phyloP scores from a whole-genome alignment of 2,113 vertebrate species.

The Morone saxatilis region DNA sequence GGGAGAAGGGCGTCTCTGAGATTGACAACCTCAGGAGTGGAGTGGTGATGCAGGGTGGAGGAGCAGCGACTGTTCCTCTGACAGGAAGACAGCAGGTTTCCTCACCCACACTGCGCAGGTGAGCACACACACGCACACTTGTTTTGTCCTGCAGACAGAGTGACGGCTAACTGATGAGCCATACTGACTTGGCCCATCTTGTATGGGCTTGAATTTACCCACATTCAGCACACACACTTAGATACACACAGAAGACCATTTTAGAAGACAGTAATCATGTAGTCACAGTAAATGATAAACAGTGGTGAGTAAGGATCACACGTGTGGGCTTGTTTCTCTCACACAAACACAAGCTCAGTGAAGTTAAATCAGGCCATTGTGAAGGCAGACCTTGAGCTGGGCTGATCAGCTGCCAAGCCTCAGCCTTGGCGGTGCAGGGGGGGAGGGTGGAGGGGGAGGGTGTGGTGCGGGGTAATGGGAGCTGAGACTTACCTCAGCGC shows the following conservation, averaged over 20 bases:
- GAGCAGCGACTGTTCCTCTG: constrained; percentile 84
- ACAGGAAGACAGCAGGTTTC: constrained; percentile 92
- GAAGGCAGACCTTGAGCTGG: constrained; percentile 66
- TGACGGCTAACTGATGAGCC: constrained; percentile 37
- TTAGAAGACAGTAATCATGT: constrained; percentile 51
- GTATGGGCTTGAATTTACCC: constrained; percentile 52
- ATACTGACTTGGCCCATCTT: constrained; percentile 34
- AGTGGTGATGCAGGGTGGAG: constrained; percentile 83
- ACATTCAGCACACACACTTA: constrained; percentile 5
- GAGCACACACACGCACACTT: constrained; percentile 43
- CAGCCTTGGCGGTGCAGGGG: constrained; percentile 55
- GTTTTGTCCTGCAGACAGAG: constrained; percentile 24
- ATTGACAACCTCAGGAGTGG: constrained; percentile 89
- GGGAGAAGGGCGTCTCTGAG: constrained; percentile 95
- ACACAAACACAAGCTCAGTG: constrained; percentile 22
- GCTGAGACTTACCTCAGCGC: constrained; percentile 69
- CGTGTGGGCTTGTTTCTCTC: constrained; percentile 63
- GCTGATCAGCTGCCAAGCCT: constrained; percentile 74
- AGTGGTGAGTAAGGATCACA: constrained; percentile 63
- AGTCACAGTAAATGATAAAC: constrained; percentile 49
- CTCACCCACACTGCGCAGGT: constrained; percentile 98
- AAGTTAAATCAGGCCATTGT: constrained; percentile 72
- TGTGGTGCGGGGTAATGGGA: constrained; percentile 64
- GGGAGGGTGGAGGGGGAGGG: constrained; percentile 29
- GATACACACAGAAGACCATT: constrained; percentile 13